Evolutionary conservation across 1,140 invertebrate genomes (phyloP).

Genomic region (Gerris buenoi): DNA sequence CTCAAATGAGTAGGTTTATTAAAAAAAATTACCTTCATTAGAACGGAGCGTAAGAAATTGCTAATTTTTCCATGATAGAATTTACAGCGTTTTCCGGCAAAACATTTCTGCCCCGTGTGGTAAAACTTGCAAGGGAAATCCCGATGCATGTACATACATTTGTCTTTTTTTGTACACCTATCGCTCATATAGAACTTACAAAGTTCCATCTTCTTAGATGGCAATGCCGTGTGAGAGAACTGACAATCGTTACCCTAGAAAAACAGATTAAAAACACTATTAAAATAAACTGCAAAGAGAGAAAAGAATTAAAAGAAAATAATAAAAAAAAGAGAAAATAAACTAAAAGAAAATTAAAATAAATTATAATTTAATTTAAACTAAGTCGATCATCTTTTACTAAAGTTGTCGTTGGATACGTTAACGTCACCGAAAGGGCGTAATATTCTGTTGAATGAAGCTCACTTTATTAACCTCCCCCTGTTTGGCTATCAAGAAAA

Average conservation of each 20-base stretch:
- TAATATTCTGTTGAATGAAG: background rate
- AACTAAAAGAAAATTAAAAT: background rate
- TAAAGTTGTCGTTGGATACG: background rate
- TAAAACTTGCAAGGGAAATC: conserved; percentile 97
- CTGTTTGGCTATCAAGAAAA: no score
- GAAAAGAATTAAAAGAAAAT: conserved; percentile 5
- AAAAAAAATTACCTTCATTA: conserved; percentile 38
- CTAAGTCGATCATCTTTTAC: background rate
- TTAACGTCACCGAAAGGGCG: background rate
- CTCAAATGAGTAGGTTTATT: no score
- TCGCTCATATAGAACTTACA: conserved; percentile 96
- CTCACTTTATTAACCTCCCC: no score
- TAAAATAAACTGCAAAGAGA: no score
- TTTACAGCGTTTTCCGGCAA: conserved; percentile 67
- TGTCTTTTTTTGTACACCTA: conserved; percentile 86
- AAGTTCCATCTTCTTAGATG: conserved; percentile 76
- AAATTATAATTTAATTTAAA: background rate
- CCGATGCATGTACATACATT: conserved; percentile 91
- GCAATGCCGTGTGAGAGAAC: conserved; percentile 71
- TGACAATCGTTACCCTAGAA: conserved; percentile 55
- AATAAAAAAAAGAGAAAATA: background rate
- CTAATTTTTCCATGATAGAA: conserved; percentile 77
- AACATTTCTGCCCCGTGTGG: conserved; percentile 79
- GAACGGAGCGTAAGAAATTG: conserved; percentile 48
- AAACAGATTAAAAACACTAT: no score